phyloP scores from a whole-genome alignment of 1,140 invertebrate genomes.

The Pteromalus puparum region DNA sequence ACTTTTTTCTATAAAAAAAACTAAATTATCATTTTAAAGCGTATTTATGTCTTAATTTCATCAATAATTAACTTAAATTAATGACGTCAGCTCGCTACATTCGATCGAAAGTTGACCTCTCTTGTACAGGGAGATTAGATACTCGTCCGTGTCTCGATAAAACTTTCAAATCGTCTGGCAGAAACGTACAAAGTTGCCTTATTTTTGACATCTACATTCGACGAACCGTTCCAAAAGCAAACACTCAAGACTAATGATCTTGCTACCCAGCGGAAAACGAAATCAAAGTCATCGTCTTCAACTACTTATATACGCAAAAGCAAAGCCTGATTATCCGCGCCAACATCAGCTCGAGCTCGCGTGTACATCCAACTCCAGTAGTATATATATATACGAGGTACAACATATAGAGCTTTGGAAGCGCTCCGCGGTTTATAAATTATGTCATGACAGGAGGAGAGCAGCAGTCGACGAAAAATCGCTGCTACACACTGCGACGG shows the following conservation, averaged over 20 bases:
- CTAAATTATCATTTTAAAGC: too few species aligned
- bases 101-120: too few species aligned
- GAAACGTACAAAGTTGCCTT: too few species aligned
- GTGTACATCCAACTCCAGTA: constrained; percentile 50
- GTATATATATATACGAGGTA: not conserved
- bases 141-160: too few species aligned
- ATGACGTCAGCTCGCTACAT: too few species aligned
- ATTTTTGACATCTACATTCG: not conserved
- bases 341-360: constrained; percentile 48
- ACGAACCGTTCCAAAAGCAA: not conserved
- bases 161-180: too few species aligned
- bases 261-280: not conserved
- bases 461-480: constrained; percentile 55
- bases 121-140: too few species aligned
- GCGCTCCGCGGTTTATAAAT: constrained; percentile 54
- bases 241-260: not conserved
- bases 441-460: constrained; percentile 60
- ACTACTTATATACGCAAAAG: not conserved
- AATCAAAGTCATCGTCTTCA: not conserved
- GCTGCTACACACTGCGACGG: constrained; percentile 48
- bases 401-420: not conserved
- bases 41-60: too few species aligned
- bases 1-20: too few species aligned
- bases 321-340: constrained; percentile 25
- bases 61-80: too few species aligned